Evolutionary conservation across 2,888 invertebrate genomes (phyloP).

Genomic region (Rhingia campestris): DNA sequence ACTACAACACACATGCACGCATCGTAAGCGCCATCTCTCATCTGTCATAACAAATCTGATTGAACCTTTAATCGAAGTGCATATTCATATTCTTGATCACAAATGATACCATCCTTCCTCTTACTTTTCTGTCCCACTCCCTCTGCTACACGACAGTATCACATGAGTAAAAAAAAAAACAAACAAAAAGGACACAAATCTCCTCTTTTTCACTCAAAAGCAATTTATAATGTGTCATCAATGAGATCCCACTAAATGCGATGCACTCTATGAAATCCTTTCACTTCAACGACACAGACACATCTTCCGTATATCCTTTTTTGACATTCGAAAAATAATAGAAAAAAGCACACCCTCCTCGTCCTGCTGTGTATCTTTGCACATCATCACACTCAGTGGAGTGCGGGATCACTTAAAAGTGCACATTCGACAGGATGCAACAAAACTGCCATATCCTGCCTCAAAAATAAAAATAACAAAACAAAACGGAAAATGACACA

Average conservation of each 20-base stretch:
- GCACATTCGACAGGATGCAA: slow-evolving; percentile 55
- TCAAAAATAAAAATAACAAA: slow-evolving; percentile 23
- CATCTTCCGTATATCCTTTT: slow-evolving; percentile 21
- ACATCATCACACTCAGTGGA: slow-evolving; percentile 29
- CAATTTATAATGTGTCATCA: slow-evolving; percentile 71
- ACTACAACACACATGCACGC: not conserved
- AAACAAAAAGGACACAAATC: slow-evolving; percentile 32
- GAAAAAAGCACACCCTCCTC: not conserved
- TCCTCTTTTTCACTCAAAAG: slow-evolving; percentile 63
- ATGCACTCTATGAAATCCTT: slow-evolving; percentile 59
- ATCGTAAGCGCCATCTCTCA: not conserved
- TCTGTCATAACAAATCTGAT: not conserved
- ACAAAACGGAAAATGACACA: slow-evolving; percentile 29
- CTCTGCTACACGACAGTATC: not conserved
- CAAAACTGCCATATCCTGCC: slow-evolving; percentile 48
- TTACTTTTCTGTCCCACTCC: not conserved
- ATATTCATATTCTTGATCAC: slow-evolving; percentile 9
- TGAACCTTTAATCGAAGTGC: not conserved
- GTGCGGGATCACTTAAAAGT: slow-evolving; percentile 61
- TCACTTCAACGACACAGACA: slow-evolving; percentile 43
- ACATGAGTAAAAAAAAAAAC: slow-evolving; percentile 8
- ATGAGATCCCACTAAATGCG: slow-evolving; percentile 63
- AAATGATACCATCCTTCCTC: slow-evolving; percentile 28
- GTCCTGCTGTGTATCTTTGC: slow-evolving; percentile 13
- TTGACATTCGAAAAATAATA: not conserved